These are phyloP conservation scores for Synergus umbraculus DNA, from an alignment of 2,888 invertebrate genomes.

Conservation along the genomic window DNA sequence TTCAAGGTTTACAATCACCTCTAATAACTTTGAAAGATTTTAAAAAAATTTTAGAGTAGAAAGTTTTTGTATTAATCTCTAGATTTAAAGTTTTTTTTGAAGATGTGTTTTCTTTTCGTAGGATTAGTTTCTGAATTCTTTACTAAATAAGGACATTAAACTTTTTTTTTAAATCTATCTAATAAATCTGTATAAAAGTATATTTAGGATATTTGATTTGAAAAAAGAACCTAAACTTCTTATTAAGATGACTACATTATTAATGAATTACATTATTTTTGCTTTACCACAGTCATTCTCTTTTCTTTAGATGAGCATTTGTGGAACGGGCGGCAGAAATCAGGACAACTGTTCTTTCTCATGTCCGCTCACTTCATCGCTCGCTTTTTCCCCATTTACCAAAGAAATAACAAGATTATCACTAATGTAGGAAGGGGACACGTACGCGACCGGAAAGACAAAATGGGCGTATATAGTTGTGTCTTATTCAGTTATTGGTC, in stretches of 20 bases:
- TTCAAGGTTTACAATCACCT: neutral
- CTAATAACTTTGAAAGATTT: neutral
- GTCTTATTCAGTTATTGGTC: conserved; percentile 6
- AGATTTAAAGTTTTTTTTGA: neutral
- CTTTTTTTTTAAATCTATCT: too few relatives aligned
- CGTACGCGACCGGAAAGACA: conserved; percentile 9
- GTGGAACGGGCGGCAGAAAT: neutral
- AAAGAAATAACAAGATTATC: conserved; percentile 35
- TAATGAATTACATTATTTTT: neutral
- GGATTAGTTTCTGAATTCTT: neutral
- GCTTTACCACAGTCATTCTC: neutral
- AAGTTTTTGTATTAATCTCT: neutral
- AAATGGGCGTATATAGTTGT: neutral
- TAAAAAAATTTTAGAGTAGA: neutral
- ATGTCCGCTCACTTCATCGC: neutral
- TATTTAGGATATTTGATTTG: neutral
- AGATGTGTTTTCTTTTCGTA: neutral
- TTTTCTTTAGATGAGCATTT: conserved; percentile 6
- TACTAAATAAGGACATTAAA: too few relatives aligned
- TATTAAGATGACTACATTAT: neutral
- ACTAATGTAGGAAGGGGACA: neutral
- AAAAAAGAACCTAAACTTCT: neutral
- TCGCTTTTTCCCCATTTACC: conserved; percentile 12
- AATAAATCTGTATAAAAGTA: neutral
- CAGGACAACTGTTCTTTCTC: neutral